Conservation (phyloP, 2,113 vertebrate species). For the Ariopsis seemanni region DNA sequence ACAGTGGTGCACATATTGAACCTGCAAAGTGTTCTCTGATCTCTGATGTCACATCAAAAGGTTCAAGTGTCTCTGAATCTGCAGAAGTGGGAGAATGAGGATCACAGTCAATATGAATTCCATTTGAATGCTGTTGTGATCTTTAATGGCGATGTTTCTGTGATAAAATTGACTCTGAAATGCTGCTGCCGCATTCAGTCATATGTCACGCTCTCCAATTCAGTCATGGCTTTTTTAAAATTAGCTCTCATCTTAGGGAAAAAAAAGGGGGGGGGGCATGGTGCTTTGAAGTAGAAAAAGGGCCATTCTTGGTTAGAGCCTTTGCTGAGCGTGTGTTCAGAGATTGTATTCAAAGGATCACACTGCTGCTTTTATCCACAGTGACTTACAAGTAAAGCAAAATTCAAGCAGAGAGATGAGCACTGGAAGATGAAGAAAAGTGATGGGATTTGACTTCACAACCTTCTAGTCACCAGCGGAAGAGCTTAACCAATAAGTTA, state of each 20-base stretch:
- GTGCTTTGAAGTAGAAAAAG: conserved; percentile 20
- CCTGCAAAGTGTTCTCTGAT: neutral
- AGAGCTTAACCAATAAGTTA: neutral
- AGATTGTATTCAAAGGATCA: neutral
- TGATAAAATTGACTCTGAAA: conserved; percentile 16
- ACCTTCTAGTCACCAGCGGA: neutral
- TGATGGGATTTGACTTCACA: neutral
- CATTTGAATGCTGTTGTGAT: neutral
- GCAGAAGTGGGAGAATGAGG: conserved; percentile 8
- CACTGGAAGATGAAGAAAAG: neutral
- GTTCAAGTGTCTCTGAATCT: conserved; percentile 13
- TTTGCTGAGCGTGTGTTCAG: conserved; percentile 1
- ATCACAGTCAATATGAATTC: neutral
- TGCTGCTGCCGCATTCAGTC: conserved; percentile 8
- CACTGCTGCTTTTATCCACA: conserved; percentile 7
- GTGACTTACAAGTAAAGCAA: neutral
- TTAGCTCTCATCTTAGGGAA: conserved; percentile 10
- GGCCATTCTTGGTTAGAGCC: neutral
- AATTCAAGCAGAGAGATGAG: neutral
- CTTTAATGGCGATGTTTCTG: conserved; percentile 16
- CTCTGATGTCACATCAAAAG: conserved; percentile 26
- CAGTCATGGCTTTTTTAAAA: conserved; percentile 25
- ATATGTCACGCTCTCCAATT: conserved; percentile 5
- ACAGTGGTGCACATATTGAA: neutral
- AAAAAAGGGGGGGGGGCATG: neutral